These are phyloP conservation scores for Suricata suricatta DNA, from an alignment of 2,113 vertebrate species.

Conservation along the genomic window DNA sequence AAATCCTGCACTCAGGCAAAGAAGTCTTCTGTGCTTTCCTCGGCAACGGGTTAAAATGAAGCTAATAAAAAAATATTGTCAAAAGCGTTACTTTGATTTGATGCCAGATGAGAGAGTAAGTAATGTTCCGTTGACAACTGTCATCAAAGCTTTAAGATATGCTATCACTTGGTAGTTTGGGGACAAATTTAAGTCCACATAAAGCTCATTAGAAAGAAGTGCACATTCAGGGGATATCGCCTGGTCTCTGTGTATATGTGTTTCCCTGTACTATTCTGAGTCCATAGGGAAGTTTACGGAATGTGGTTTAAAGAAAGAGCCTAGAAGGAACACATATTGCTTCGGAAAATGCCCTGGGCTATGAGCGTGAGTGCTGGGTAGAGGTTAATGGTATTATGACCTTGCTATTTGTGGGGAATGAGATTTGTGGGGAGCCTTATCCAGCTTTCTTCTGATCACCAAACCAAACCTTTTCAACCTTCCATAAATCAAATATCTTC, in stretches of 20 bases:
- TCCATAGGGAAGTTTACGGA: not conserved
- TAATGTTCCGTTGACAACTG: not conserved
- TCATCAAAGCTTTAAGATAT: slow-evolving; percentile 41
- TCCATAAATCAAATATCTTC: slow-evolving; percentile 2
- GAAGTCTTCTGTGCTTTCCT: not conserved
- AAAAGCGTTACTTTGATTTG: not conserved
- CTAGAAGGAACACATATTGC: slow-evolving; percentile 13
- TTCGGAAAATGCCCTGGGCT: not conserved
- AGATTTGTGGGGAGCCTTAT: not conserved
- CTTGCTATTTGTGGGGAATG: slow-evolving; percentile 23
- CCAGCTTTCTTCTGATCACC: not conserved
- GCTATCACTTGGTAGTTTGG: not conserved
- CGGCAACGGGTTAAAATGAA: not conserved
- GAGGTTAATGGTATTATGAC: not conserved
- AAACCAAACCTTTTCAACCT: slow-evolving; percentile 39
- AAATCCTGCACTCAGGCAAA: not conserved
- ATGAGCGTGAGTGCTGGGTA: not conserved
- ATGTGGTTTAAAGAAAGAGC: not conserved
- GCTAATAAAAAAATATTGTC: not conserved
- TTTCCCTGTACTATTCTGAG: not conserved
- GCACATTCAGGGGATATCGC: not conserved
- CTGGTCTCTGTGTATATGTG: slow-evolving; percentile 4
- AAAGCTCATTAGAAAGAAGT: not conserved
- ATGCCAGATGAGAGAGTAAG: not conserved
- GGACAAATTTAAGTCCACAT: not conserved